A percentile compares a stretch with the other conserved stretches of the same genome.
Conservation (phyloP, 1,140 invertebrate species). For the Drosophila ambigua region DNA sequence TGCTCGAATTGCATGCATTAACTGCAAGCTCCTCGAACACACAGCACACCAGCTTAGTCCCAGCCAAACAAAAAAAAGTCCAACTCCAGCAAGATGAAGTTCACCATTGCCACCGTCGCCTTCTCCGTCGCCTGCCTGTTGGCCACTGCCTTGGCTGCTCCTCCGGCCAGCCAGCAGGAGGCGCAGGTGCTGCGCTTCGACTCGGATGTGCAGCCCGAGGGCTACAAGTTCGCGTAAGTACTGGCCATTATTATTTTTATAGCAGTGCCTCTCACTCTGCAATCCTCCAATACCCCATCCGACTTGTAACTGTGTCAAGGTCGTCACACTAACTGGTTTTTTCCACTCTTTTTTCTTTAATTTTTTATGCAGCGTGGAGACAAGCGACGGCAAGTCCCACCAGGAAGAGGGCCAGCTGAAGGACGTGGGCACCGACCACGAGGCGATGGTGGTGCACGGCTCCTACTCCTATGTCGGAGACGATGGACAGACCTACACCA, state of each 20-base stretch:
- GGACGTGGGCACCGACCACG: conserved; percentile 84
- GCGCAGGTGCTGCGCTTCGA: conserved; percentile 66
- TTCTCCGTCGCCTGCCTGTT: conserved; percentile 41
- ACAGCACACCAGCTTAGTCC: conserved; percentile 42
- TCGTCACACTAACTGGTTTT: conserved; percentile 50
- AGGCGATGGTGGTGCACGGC: conserved; percentile 86
- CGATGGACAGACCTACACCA: conserved; percentile 88
- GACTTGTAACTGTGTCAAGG: conserved; percentile 60
- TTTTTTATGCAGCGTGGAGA: conserved; percentile 86
- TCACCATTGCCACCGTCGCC: conserved; percentile 21
- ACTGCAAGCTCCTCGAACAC: conserved; percentile 57
- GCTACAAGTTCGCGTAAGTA: conserved; percentile 71
- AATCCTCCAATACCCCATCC: background rate
- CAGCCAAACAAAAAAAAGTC: background rate
- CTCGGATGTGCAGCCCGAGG: conserved; percentile 67
- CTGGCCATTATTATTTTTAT: too few species aligned
- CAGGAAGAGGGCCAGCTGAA: conserved; percentile 87
- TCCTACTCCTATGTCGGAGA: conserved; percentile 86
- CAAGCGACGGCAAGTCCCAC: conserved; percentile 88
- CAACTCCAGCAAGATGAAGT: conserved; percentile 50
- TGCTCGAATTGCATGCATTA: conserved; percentile 64
- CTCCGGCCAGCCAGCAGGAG: conserved; percentile 43
- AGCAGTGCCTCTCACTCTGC: too few species aligned
- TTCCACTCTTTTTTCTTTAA: conserved; percentile 7
- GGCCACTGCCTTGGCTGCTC: conserved; percentile 48